Conservation (phyloP, 64 coral and sea anemone species). For the Pocillopora damicornis region DNA sequence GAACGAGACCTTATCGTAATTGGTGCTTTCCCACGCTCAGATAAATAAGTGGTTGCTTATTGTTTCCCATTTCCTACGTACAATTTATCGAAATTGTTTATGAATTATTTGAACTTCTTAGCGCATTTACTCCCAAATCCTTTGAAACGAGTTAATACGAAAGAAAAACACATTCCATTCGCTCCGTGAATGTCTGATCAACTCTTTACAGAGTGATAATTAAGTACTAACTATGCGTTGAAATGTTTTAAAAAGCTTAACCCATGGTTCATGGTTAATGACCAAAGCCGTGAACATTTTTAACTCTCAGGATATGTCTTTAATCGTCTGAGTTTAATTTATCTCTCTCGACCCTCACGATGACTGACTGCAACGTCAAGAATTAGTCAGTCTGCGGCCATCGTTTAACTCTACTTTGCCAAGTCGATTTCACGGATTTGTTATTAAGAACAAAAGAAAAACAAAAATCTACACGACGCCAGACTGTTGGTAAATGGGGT, state of each 20-base stretch:
- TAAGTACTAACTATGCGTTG: constrained; percentile 3
- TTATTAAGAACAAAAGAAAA: neutral
- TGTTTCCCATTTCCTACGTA: neutral
- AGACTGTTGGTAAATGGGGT: neutral
- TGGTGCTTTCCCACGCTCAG: neutral
- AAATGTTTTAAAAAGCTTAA: neutral
- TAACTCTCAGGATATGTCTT: too few relatives aligned
- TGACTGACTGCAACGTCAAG: too few relatives aligned
- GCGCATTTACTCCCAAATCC: neutral
- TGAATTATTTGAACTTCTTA: too few relatives aligned
- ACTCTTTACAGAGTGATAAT: constrained; percentile 9
- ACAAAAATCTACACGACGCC: neutral
- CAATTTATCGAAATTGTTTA: neutral
- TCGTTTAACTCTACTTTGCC: too few relatives aligned
- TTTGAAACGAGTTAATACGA: neutral
- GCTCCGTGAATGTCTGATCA: neutral
- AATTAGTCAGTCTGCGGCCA: too few relatives aligned
- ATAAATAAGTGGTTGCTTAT: constrained; percentile 1
- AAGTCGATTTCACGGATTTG: neutral
- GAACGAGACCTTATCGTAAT: neutral
- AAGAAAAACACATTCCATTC: neutral
- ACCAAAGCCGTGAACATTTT: too few relatives aligned
- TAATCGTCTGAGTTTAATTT: too few relatives aligned
- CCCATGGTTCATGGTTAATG: too few relatives aligned
- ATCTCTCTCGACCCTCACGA: too few relatives aligned